phyloP scores from a whole-genome alignment of 1,140 invertebrate genomes.

The Drosophila truncata region DNA sequence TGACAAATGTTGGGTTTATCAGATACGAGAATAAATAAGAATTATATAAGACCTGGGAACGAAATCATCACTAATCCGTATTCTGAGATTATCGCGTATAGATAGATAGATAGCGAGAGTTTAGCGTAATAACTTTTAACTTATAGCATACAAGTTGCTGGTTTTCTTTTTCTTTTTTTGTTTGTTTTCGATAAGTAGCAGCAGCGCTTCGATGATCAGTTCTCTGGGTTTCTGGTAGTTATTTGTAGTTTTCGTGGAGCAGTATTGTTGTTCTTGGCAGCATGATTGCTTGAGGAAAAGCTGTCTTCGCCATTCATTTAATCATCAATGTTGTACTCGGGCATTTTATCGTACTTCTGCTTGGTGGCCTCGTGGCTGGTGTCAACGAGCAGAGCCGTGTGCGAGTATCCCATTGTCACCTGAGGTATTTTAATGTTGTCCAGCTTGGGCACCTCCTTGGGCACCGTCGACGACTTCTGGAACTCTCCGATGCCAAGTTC shows the following conservation, averaged over 20 bases:
- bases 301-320: constrained; percentile 27
- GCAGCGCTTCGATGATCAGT: constrained; percentile 80
- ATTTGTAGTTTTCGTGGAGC: constrained; percentile 52
- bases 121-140: constrained; percentile 55
- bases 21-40: constrained; percentile 63
- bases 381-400: constrained; percentile 90
- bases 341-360: constrained; percentile 86
- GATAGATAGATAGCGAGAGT: constrained; percentile 40
- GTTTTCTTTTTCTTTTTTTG: constrained; percentile 8
- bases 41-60: neutral
- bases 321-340: constrained; percentile 85
- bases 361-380: constrained; percentile 86
- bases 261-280: constrained; percentile 71
- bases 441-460: constrained; percentile 95
- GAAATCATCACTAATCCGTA: constrained; percentile 9
- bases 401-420: constrained; percentile 93
- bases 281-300: constrained; percentile 31
- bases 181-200: constrained; percentile 73
- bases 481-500: constrained; percentile 96
- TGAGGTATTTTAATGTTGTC: constrained; percentile 93
- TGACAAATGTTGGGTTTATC: constrained; percentile 12
- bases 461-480: constrained; percentile 93
- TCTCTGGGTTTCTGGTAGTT: constrained; percentile 64
- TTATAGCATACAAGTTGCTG: constrained; percentile 60
- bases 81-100: constrained; percentile 66